Percentiles rank a stretch among this genome's conserved stretches.
Evolutionary conservation across 2,888 invertebrate species (phyloP).

Genomic region (Neoitamus cyanurus): DNA sequence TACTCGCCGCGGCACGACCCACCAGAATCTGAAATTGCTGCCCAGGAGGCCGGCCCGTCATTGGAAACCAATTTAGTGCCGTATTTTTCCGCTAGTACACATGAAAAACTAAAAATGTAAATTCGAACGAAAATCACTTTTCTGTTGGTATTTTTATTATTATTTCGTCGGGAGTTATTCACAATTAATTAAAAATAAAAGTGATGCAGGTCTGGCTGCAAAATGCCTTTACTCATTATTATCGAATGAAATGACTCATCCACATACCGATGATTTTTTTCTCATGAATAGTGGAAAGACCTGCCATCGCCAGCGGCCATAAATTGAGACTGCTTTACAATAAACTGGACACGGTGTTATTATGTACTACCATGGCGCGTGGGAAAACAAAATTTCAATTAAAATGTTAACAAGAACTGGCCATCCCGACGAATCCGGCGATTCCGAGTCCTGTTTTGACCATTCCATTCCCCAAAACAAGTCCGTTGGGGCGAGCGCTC

Average conservation of each 20-base stretch:
- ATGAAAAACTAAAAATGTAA: no score
- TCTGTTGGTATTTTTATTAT: no score
- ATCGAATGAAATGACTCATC: neutral
- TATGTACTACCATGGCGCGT: neutral
- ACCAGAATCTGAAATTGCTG: no score
- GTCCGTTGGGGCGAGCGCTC: neutral
- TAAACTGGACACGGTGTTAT: neutral
- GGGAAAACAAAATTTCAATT: slow-evolving; percentile 38
- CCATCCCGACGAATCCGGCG: neutral
- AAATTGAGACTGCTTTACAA: slow-evolving; percentile 27
- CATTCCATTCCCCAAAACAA: neutral
- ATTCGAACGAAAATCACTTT: no score
- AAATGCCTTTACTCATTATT: neutral
- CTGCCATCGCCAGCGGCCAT: neutral
- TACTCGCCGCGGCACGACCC: no score
- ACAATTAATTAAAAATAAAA: no score
- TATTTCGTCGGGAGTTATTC: no score
- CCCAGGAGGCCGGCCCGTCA: no score
- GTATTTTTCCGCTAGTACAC: no score
- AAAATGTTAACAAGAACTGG: slow-evolving; percentile 40
- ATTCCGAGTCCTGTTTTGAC: neutral
- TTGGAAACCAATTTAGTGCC: no score
- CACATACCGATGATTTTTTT: neutral
- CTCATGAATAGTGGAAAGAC: neutral
- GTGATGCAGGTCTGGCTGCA: no score